phyloP scores from a whole-genome alignment of 1,140 invertebrate species.

The Chelonus insularis region DNA sequence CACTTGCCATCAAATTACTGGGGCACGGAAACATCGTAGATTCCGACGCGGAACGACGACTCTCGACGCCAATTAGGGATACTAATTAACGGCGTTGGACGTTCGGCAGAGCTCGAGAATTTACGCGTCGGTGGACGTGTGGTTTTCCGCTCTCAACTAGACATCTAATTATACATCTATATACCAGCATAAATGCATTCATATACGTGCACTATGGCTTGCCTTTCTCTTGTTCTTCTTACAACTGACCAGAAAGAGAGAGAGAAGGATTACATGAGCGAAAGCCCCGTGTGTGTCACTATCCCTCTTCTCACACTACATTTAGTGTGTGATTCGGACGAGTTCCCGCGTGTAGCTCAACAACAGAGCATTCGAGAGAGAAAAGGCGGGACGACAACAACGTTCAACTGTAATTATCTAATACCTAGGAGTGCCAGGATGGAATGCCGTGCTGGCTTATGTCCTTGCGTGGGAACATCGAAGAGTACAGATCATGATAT shows the following conservation, averaged over 20 bases:
- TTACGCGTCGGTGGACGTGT: slow-evolving; percentile 26
- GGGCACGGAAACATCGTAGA: slow-evolving; percentile 22
- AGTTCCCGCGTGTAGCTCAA: neutral
- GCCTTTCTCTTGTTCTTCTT: neutral
- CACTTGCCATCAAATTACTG: slow-evolving; percentile 25
- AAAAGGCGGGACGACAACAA: slow-evolving; percentile 37
- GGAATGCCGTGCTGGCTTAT: slow-evolving; percentile 37
- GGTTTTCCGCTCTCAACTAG: slow-evolving; percentile 20
- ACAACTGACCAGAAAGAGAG: neutral
- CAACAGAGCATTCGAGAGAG: slow-evolving; percentile 15
- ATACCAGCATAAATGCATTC: neutral
- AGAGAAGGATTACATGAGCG: neutral
- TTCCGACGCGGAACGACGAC: slow-evolving; percentile 16
- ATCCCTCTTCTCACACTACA: slow-evolving; percentile 1
- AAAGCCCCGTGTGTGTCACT: neutral
- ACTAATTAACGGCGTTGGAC: slow-evolving; percentile 28
- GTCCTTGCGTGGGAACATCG: slow-evolving; percentile 46
- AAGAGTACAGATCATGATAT: slow-evolving; percentile 27
- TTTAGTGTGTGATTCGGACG: neutral
- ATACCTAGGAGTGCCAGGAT: slow-evolving; percentile 42
- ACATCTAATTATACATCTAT: neutral
- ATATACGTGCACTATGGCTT: neutral
- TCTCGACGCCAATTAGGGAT: slow-evolving; percentile 26
- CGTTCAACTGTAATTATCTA: slow-evolving; percentile 43
- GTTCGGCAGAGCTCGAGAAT: slow-evolving; percentile 17